Percentiles rank a stretch among this genome's conserved stretches.
phyloP scores from a whole-genome alignment of 2,888 invertebrate genomes.

The Nycteola revayana region DNA sequence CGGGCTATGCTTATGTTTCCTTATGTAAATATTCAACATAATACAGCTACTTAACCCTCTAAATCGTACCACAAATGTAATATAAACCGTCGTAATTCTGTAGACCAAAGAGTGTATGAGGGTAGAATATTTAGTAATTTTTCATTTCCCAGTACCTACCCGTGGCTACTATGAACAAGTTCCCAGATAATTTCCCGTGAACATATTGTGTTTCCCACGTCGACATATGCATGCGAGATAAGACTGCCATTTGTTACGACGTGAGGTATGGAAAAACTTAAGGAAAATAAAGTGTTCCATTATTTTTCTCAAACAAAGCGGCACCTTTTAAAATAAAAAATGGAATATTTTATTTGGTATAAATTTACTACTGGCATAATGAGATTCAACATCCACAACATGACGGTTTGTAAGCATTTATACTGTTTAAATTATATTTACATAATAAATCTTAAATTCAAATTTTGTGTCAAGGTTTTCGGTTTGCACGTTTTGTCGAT shows the following conservation, averaged over 20 bases:
- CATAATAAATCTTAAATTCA: constrained; percentile 31
- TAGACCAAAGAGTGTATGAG: background rate
- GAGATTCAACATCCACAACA: constrained; percentile 18
- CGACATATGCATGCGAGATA: constrained; percentile 32
- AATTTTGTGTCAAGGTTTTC: constrained; percentile 37
- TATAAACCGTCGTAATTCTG: too few relatives aligned
- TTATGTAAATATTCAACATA: too few relatives aligned
- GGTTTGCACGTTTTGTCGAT: constrained; percentile 36
- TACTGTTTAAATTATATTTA: constrained; percentile 21
- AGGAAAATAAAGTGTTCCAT: constrained; percentile 17
- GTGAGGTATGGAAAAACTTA: constrained; percentile 16
- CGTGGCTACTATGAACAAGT: constrained; percentile 28
- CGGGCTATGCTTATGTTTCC: too few relatives aligned
- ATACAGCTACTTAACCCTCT: too few relatives aligned
- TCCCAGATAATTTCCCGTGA: constrained; percentile 36
- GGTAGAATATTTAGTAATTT: constrained; percentile 15
- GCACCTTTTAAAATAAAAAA: too few relatives aligned
- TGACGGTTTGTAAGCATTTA: constrained; percentile 29
- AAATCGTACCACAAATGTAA: too few relatives aligned
- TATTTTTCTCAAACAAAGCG: too few relatives aligned
- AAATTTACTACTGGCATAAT: too few relatives aligned
- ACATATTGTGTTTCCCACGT: constrained; percentile 33
- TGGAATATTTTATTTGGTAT: too few relatives aligned
- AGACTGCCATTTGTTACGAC: constrained; percentile 24
- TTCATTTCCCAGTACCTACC: constrained; percentile 15